These are phyloP conservation scores for Bombus picipes DNA, from an alignment of 1,140 invertebrate species.

Conservation along the genomic window DNA sequence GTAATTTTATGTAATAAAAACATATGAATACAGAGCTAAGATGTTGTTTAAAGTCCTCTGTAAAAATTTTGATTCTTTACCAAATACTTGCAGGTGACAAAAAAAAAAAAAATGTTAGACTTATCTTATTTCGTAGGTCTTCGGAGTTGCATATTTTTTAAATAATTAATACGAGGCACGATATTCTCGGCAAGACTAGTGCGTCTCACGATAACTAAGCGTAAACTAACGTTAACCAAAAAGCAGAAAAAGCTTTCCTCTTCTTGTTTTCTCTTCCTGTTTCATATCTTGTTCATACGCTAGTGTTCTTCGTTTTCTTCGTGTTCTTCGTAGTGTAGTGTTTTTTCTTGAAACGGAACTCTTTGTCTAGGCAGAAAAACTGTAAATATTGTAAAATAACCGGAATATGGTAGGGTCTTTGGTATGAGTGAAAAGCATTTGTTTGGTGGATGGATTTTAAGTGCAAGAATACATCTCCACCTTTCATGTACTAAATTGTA, in stretches of 20 bases:
- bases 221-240: conserved; percentile 22
- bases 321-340: background rate
- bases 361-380: conserved; percentile 29
- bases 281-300: conserved; percentile 23
- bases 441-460: background rate
- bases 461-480: background rate
- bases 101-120: no score
- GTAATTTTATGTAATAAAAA: no score
- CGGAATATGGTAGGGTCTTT: background rate
- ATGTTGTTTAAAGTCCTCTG: no score
- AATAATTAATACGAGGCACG: no score
- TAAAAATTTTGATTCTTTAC: no score
- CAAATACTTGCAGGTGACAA: no score
- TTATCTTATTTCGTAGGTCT: no score
- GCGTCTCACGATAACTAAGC: background rate
- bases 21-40: no score
- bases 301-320: background rate
- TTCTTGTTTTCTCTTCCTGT: background rate
- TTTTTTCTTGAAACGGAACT: conserved; percentile 3
- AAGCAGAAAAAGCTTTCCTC: background rate
- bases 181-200: conserved; percentile 1
- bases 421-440: background rate
- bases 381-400: conserved; percentile 42
- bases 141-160: no score
- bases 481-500: background rate